These are phyloP conservation scores for Phrynosoma blainvillii DNA, from an alignment of 2,113 vertebrate genomes.

Conservation along the genomic window DNA sequence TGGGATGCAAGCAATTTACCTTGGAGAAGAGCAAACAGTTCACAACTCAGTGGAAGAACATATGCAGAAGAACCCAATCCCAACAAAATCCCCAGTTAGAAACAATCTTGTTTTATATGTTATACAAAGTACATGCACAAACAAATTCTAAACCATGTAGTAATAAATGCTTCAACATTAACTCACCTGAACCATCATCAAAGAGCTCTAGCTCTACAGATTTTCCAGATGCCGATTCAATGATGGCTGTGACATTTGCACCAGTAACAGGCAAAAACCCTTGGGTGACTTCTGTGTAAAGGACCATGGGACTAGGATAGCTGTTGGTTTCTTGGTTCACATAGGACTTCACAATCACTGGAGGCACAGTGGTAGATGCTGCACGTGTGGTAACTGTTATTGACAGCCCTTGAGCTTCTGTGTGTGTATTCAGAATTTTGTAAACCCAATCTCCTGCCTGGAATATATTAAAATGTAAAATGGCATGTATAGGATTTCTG, in stretches of 20 bases:
- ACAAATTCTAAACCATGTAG: too few species aligned
- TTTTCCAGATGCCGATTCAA: constrained; percentile 61
- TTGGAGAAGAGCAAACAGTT: too few species aligned
- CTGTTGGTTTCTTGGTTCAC: constrained; percentile 53
- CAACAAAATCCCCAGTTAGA: not conserved
- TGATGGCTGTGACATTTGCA: constrained; percentile 67
- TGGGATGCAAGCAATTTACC: too few species aligned
- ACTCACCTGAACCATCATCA: constrained; percentile 77
- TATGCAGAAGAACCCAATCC: too few species aligned
- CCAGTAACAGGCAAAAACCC: constrained; percentile 73
- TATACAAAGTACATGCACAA: too few species aligned
- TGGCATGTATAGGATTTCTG: not conserved
- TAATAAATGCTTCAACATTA: not conserved
- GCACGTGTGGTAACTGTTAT: constrained; percentile 70
- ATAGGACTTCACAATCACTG: constrained; percentile 56
- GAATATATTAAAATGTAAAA: not conserved
- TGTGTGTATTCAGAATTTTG: constrained; percentile 56
- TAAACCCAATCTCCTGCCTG: constrained; percentile 76
- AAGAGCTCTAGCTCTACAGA: constrained; percentile 55
- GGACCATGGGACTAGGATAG: constrained; percentile 57
- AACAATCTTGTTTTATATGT: not conserved
- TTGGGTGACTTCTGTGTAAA: constrained; percentile 77
- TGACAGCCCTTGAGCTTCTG: constrained; percentile 50
- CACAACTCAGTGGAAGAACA: not conserved
- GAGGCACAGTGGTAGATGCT: constrained; percentile 51